Conservation (phyloP, 2,113 vertebrate genomes). For the Pluvianellus socialis region DNA sequence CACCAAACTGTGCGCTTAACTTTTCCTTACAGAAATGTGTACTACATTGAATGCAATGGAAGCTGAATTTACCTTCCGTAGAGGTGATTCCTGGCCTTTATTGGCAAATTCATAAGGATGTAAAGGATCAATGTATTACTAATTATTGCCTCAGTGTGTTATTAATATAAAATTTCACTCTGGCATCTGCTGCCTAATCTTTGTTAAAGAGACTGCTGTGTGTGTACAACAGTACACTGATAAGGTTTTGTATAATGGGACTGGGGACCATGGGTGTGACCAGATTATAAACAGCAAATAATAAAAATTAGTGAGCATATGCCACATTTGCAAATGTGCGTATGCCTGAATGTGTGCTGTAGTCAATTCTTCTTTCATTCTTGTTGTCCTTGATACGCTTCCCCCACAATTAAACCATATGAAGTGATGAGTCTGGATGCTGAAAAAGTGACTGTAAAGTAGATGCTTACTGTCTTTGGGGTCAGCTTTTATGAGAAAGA, state of each 20-base stretch:
- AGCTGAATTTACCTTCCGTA: background rate
- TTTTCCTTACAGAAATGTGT: background rate
- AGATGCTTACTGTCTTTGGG: background rate
- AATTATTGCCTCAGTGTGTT: background rate
- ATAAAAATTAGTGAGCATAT: background rate
- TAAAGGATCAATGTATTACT: background rate
- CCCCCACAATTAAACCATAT: background rate
- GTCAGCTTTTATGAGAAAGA: conserved; percentile 24
- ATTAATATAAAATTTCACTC: background rate
- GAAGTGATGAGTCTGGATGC: background rate
- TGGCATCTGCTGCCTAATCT: background rate
- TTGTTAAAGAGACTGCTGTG: background rate
- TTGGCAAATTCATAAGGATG: background rate
- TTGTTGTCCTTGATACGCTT: background rate
- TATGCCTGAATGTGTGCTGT: background rate
- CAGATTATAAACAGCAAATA: background rate
- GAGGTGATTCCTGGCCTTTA: background rate
- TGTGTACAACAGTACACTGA: background rate
- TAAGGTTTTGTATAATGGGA: background rate
- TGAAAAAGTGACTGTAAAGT: background rate
- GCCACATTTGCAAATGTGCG: background rate
- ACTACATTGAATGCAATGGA: background rate
- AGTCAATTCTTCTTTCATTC: background rate
- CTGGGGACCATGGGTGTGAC: background rate
- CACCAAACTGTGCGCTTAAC: background rate